phyloP scores from a whole-genome alignment of 1,140 invertebrate genomes.

The Acromyrmex echinatior region DNA sequence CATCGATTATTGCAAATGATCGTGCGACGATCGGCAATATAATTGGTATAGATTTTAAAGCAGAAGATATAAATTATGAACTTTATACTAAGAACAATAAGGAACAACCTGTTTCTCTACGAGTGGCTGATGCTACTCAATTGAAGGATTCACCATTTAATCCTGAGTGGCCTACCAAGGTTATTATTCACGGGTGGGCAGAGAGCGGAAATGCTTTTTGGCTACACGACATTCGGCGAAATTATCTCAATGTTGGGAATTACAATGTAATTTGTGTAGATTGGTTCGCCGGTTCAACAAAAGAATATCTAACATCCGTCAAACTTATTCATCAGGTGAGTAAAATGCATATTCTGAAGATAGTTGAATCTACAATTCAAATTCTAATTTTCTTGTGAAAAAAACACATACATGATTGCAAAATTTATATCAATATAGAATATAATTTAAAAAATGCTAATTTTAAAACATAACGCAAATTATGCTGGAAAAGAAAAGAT shows the following conservation, averaged over 20 bases:
- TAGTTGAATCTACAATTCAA: constrained; percentile 70
- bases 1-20: constrained; percentile 57
- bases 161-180: constrained; percentile 79
- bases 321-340: constrained; percentile 85
- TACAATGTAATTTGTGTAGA: constrained; percentile 90
- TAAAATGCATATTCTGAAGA: constrained; percentile 79
- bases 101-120: constrained; percentile 47
- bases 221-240: constrained; percentile 83
- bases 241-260: constrained; percentile 87
- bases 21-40: constrained; percentile 47
- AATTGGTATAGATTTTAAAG: constrained; percentile 41
- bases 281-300: constrained; percentile 88
- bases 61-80: constrained; percentile 68
- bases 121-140: constrained; percentile 60
- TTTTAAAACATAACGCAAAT: neutral
- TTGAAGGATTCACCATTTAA: constrained; percentile 79
- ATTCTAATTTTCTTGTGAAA: constrained; percentile 26
- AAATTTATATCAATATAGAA: neutral
- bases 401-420: neutral
- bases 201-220: constrained; percentile 81
- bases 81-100: constrained; percentile 77
- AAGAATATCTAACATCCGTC: constrained; percentile 85
- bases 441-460: neutral
- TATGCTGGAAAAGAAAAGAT: neutral
- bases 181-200: constrained; percentile 88